phyloP scores from a whole-genome alignment of 1,140 invertebrate species.

The Drosophila pruinosa region DNA sequence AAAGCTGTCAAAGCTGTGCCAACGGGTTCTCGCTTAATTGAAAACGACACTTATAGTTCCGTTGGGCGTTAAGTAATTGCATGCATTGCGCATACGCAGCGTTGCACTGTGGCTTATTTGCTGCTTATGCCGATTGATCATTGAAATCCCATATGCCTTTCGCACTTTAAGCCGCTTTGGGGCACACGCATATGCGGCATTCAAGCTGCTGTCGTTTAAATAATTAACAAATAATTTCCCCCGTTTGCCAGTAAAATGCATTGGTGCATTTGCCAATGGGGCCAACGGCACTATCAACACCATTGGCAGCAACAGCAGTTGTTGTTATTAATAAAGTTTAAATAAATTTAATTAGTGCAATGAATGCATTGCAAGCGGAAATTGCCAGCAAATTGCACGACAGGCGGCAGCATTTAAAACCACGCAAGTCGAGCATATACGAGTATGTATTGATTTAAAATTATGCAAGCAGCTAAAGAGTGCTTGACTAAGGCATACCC shows the following conservation, averaged over 20 bases:
- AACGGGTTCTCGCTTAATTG: slow-evolving; percentile 52
- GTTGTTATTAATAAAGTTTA: slow-evolving; percentile 68
- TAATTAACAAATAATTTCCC: slow-evolving; percentile 31
- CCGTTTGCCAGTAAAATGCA: neutral
- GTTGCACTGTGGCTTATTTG: slow-evolving; percentile 35
- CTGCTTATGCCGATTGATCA: slow-evolving; percentile 31
- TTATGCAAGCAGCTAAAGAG: neutral
- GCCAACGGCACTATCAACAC: slow-evolving; percentile 2
- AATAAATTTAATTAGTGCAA: slow-evolving; percentile 74
- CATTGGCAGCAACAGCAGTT: slow-evolving; percentile 2
- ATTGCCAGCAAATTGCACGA: slow-evolving; percentile 67
- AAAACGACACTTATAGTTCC: slow-evolving; percentile 36
- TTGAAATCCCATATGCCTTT: slow-evolving; percentile 7
- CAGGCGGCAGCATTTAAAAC: slow-evolving; percentile 38
- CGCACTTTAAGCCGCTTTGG: slow-evolving; percentile 32
- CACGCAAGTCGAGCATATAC: slow-evolving; percentile 54
- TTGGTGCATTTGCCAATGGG: slow-evolving; percentile 25
- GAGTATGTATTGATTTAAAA: slow-evolving; percentile 43
- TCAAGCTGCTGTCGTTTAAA: slow-evolving; percentile 24
- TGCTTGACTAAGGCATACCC: neutral
- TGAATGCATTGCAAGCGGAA: slow-evolving; percentile 63
- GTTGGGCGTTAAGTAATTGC: slow-evolving; percentile 3
- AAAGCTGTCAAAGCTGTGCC: slow-evolving; percentile 59
- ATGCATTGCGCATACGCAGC: slow-evolving; percentile 35
- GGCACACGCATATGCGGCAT: neutral